A percentile compares a stretch with the other conserved stretches of the same genome.
These are phyloP conservation scores for Tetragonisca angustula DNA, from an alignment of 2,888 invertebrate genomes.

Conservation along the genomic window DNA sequence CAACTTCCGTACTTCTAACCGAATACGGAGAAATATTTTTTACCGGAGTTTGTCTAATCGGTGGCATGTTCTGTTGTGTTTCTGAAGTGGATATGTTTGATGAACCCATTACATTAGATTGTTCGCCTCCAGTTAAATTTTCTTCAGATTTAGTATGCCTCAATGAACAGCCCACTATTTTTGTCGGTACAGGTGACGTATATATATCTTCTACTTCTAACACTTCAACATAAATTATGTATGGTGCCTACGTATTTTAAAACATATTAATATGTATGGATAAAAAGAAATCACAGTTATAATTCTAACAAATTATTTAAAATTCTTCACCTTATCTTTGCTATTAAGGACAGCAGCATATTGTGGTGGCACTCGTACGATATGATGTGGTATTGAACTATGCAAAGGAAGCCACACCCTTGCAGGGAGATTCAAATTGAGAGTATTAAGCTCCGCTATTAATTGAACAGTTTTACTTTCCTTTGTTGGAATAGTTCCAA, in stretches of 20 bases:
- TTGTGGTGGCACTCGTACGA: conserved; percentile 98
- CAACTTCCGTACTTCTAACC: conserved; percentile 76
- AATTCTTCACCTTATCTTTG: conserved; percentile 92
- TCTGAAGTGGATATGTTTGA: conserved; percentile 76
- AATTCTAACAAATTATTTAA: not conserved
- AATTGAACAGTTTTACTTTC: conserved; percentile 96
- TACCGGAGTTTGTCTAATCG: conserved; percentile 81
- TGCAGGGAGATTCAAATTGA: conserved; percentile 98
- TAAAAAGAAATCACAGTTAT: conserved; percentile 1
- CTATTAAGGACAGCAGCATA: conserved; percentile 99
- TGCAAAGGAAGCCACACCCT: conserved; percentile 98
- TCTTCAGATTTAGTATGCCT: conserved; percentile 98
- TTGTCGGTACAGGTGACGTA: conserved; percentile 94
- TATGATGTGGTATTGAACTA: conserved; percentile 93
- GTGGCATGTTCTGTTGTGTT: conserved; percentile 68
- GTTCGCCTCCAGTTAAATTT: conserved; percentile 88
- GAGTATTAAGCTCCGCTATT: conserved; percentile 95
- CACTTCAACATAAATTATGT: conserved; percentile 99
- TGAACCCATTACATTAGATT: conserved; percentile 77
- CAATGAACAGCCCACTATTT: conserved; percentile 91
- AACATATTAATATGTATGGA: conserved; percentile 25
- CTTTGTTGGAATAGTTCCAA: conserved; percentile 93
- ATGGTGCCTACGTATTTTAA: conserved; percentile 90
- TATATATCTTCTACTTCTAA: conserved; percentile 93
- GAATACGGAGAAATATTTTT: conserved; percentile 77